Conservation (phyloP, 2,888 invertebrate genomes). For the Selenia dentaria region DNA sequence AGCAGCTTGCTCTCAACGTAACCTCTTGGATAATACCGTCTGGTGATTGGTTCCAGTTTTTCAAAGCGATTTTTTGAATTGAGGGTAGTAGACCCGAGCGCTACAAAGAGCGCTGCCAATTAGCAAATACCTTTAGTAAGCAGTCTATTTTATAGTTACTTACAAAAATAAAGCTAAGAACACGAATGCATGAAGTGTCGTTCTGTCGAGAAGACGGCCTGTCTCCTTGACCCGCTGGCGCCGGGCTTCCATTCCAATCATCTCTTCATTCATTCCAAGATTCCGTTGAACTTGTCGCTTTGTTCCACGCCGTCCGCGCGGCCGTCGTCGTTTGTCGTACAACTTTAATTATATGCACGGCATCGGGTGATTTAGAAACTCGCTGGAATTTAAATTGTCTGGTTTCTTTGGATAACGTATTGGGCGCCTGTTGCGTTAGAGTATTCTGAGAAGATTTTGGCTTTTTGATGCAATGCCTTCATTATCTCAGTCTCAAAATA, state of each 20-base stretch:
- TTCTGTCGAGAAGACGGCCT: slow-evolving; percentile 32
- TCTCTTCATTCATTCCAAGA: slow-evolving; percentile 11
- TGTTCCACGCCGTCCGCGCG: slow-evolving; percentile 3
- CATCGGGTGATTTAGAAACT: slow-evolving; percentile 26
- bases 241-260: slow-evolving; percentile 2
- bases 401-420: slow-evolving; percentile 15
- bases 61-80: no score
- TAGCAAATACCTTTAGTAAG: no score
- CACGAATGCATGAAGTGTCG: slow-evolving; percentile 10
- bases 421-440: slow-evolving; percentile 8
- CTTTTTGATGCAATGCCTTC: no score
- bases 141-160: no score
- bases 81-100: no score
- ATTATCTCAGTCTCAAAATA: no score
- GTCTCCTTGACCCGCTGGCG: slow-evolving; percentile 62
- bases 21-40: no score
- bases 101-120: no score
- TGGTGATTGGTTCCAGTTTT: no score
- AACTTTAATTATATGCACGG: slow-evolving; percentile 24
- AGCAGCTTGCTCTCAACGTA: no score
- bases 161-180: no score
- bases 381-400: slow-evolving; percentile 15
- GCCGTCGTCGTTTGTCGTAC: slow-evolving; percentile 15
- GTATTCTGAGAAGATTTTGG: no score
- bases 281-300: slow-evolving; percentile 16